Conservation (phyloP, 2,888 invertebrate genomes). For the Subacronicta megacephala region DNA sequence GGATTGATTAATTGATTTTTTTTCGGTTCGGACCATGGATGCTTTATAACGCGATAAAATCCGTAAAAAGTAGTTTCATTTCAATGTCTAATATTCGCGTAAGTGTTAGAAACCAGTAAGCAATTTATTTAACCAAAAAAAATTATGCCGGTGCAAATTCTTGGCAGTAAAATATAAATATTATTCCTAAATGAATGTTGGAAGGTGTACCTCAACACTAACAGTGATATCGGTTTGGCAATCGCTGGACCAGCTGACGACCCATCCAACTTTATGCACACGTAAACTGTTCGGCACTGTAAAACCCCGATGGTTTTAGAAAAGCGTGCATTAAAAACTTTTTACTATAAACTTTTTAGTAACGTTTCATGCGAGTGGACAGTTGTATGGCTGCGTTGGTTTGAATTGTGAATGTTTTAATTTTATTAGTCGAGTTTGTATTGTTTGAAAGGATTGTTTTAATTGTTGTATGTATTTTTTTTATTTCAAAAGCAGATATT, state of each 20-base stretch:
- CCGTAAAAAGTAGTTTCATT: too few species aligned
- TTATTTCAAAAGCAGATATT: too few species aligned
- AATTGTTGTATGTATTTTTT: neutral
- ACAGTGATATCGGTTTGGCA: constrained; percentile 9
- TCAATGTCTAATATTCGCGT: too few species aligned
- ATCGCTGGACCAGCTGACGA: constrained; percentile 20
- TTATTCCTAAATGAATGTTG: constrained; percentile 6
- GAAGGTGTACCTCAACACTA: constrained; percentile 16
- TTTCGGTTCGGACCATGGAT: too few species aligned
- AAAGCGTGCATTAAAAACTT: constrained; percentile 37
- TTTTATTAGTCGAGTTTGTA: neutral
- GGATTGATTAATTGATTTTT: too few species aligned
- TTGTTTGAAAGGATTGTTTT: neutral
- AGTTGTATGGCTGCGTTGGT: constrained; percentile 8
- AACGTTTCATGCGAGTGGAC: constrained; percentile 10
- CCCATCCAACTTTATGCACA: constrained; percentile 39
- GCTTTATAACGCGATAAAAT: too few species aligned
- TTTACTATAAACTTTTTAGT: constrained; percentile 20
- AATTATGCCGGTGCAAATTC: too few species aligned
- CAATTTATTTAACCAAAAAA: too few species aligned
- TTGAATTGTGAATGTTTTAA: constrained; percentile 19
- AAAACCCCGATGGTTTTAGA: constrained; percentile 41
- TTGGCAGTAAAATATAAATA: too few species aligned
- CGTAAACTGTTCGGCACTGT: constrained; percentile 30
- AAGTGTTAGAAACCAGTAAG: too few species aligned